These are phyloP conservation scores for Atherinosoma microstoma DNA, from an alignment of 2,797 vertebrate genomes.

Conservation along the genomic window DNA sequence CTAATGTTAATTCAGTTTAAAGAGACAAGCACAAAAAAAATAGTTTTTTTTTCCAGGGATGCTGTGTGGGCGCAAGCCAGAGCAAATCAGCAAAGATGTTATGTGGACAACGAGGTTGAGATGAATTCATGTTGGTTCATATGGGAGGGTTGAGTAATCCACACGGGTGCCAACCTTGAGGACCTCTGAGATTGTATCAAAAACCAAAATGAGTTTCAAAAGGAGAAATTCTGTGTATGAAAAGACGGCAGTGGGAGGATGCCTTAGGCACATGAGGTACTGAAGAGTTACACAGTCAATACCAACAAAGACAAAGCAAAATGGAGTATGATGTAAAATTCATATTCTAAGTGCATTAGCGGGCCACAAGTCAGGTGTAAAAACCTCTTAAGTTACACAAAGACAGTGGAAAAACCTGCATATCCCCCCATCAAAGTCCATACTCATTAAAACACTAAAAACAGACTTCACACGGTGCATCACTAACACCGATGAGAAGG, in stretches of 20 bases:
- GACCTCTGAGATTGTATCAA: slow-evolving; percentile 78
- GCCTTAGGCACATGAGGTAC: slow-evolving; percentile 64
- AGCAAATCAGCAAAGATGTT: slow-evolving; percentile 68
- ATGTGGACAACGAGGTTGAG: slow-evolving; percentile 58
- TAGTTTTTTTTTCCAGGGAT: slow-evolving; percentile 33
- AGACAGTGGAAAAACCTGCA: slow-evolving; percentile 33
- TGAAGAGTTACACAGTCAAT: slow-evolving; percentile 45
- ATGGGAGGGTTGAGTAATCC: slow-evolving; percentile 74
- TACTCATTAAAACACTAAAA: slow-evolving; percentile 39
- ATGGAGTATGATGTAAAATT: slow-evolving; percentile 50
- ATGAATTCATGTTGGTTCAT: slow-evolving; percentile 67
- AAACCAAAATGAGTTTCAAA: slow-evolving; percentile 73
- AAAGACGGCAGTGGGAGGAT: slow-evolving; percentile 70
- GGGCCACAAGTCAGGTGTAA: slow-evolving; percentile 40
- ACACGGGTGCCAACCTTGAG: slow-evolving; percentile 61
- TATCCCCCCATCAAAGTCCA: slow-evolving; percentile 21
- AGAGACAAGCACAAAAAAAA: slow-evolving; percentile 36
- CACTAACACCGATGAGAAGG: slow-evolving; percentile 19
- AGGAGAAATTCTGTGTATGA: slow-evolving; percentile 63
- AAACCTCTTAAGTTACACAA: slow-evolving; percentile 31
- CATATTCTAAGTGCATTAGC: slow-evolving; percentile 49
- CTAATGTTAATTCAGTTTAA: slow-evolving; percentile 30
- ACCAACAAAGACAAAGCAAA: slow-evolving; percentile 50
- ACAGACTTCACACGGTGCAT: background rate
- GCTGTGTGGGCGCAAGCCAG: slow-evolving; percentile 74